These are phyloP conservation scores for Drosophila testacea DNA, from an alignment of 2,888 invertebrate species.

Conservation along the genomic window DNA sequence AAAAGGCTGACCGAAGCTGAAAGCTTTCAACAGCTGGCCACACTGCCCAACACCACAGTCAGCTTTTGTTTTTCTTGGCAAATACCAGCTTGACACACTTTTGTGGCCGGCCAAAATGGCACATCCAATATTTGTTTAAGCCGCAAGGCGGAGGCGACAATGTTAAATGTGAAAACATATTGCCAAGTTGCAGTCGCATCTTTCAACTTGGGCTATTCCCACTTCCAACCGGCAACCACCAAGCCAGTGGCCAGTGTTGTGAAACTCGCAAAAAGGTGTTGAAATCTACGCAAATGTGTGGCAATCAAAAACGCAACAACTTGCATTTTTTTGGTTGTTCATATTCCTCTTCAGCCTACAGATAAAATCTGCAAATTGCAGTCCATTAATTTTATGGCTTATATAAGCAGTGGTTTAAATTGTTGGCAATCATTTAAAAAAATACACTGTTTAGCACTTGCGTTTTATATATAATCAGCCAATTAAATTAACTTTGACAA, in stretches of 20 bases:
- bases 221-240: not conserved
- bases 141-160: slow-evolving; percentile 27
- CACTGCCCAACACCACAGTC: slow-evolving; percentile 2
- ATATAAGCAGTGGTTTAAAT: slow-evolving; percentile 30
- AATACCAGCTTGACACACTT: slow-evolving; percentile 68
- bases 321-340: slow-evolving; percentile 21
- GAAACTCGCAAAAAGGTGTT: slow-evolving; percentile 34
- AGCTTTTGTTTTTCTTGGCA: slow-evolving; percentile 51
- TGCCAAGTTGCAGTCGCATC: slow-evolving; percentile 56
- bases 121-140: slow-evolving; percentile 52
- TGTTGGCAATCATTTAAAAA: slow-evolving; percentile 16
- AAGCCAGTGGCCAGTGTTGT: slow-evolving; percentile 28
- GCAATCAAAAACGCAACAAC: slow-evolving; percentile 42
- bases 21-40: slow-evolving; percentile 46
- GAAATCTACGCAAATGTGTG: slow-evolving; percentile 50
- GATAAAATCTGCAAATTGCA: slow-evolving; percentile 47
- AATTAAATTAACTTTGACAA: slow-evolving; percentile 6
- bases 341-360: slow-evolving; percentile 13
- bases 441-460: slow-evolving; percentile 17
- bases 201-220: slow-evolving; percentile 8
- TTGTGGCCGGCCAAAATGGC: slow-evolving; percentile 49
- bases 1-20: slow-evolving; percentile 26
- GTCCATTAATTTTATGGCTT: slow-evolving; percentile 30
- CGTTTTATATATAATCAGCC: slow-evolving; percentile 5
- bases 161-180: slow-evolving; percentile 30